These are phyloP conservation scores for Dryococelus australis DNA, from an alignment of 2,888 invertebrate genomes.

Conservation along the genomic window DNA sequence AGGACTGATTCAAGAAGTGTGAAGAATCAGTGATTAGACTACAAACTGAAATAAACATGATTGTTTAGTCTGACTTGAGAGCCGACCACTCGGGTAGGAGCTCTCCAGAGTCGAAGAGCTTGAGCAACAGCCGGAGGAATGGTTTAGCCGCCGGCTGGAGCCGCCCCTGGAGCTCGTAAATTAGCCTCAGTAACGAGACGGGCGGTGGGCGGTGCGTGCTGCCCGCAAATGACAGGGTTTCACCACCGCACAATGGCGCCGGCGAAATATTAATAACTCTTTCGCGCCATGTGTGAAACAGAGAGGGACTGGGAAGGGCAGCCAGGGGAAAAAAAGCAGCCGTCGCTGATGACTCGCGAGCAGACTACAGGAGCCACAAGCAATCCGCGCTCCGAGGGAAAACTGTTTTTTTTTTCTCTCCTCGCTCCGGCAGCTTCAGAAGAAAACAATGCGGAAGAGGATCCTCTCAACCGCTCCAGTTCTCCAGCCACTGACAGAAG, in stretches of 20 bases:
- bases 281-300: neutral
- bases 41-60: too few relatives aligned
- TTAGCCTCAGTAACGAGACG: neutral
- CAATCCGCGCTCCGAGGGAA: neutral
- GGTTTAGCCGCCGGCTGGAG: neutral
- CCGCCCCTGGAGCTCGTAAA: neutral
- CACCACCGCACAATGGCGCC: slow-evolving; percentile 16
- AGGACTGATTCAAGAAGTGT: too few relatives aligned
- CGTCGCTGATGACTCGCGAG: neutral
- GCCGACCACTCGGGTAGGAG: too few relatives aligned
- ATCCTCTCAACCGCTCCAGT: too few relatives aligned
- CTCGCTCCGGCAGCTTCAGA: neutral
- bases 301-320: neutral
- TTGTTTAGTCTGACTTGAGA: too few relatives aligned
- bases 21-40: too few relatives aligned
- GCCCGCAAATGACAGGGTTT: slow-evolving; percentile 5
- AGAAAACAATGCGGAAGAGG: too few relatives aligned
- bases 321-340: neutral
- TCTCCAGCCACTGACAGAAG: too few relatives aligned
- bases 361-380: neutral
- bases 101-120: too few relatives aligned
- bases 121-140: too few relatives aligned
- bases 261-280: slow-evolving; percentile 2
- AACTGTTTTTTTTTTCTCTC: neutral
- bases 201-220: neutral